A percentile compares a stretch with the other conserved stretches of the same genome.
These are phyloP conservation scores for Gymnoscelis rufifasciata DNA, from an alignment of 2,888 invertebrate species.

Conservation along the genomic window DNA sequence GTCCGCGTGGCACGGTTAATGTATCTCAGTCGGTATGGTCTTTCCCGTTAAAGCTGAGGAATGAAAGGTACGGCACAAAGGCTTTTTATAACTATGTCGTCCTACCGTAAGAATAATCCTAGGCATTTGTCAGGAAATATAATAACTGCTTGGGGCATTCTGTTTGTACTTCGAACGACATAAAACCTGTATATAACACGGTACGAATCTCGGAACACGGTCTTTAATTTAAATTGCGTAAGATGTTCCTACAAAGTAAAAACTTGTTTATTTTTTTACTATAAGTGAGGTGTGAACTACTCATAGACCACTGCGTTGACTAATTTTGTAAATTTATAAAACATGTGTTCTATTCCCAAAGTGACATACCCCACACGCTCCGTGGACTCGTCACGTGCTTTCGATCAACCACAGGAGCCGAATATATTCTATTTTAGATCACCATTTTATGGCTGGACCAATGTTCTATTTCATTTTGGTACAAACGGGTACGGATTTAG, in stretches of 20 bases:
- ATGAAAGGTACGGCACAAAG: slow-evolving; percentile 17
- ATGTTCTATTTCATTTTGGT: slow-evolving; percentile 4
- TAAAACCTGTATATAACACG: too few relatives aligned
- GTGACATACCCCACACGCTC: slow-evolving; percentile 20
- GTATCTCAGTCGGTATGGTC: slow-evolving; percentile 17
- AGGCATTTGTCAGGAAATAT: slow-evolving; percentile 3
- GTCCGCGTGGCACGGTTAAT: slow-evolving; percentile 19
- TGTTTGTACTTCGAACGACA: background rate
- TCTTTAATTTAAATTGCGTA: too few relatives aligned
- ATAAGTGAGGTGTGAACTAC: background rate
- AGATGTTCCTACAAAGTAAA: too few relatives aligned
- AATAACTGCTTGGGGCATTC: slow-evolving; percentile 1
- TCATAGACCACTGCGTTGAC: slow-evolving; percentile 23
- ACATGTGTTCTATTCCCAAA: slow-evolving; percentile 24
- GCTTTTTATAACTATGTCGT: slow-evolving; percentile 16
- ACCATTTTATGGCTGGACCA: slow-evolving; percentile 21
- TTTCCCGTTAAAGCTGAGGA: slow-evolving; percentile 20
- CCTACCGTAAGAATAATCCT: slow-evolving; percentile 16
- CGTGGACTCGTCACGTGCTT: slow-evolving; percentile 39
- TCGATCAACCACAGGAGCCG: slow-evolving; percentile 41
- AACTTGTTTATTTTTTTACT: background rate
- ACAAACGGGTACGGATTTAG: background rate
- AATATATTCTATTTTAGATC: slow-evolving; percentile 44
- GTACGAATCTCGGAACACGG: too few relatives aligned
- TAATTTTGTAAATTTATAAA: slow-evolving; percentile 26